Evolutionary conservation across 1,140 invertebrate genomes (phyloP).

Genomic region (Drosophila elegans): DNA sequence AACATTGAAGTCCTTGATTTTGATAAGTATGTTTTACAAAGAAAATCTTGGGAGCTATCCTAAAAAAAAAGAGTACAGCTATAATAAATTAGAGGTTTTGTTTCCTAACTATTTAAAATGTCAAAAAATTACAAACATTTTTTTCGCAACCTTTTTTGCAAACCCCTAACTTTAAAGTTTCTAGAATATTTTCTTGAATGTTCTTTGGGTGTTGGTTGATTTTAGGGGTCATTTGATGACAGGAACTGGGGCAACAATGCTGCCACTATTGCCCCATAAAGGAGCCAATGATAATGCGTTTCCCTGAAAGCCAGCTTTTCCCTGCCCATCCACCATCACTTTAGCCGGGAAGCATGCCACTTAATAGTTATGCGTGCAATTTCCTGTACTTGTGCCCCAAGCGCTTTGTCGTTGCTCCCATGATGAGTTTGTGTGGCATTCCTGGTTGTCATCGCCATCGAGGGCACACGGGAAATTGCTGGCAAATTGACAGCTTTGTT

Average conservation of each 20-base stretch:
- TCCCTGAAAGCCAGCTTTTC: background rate
- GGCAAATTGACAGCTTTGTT: conserved; percentile 80
- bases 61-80: no score
- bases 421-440: conserved; percentile 35
- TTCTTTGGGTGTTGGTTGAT: conserved; percentile 6
- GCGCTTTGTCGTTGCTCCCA: conserved; percentile 55
- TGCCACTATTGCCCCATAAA: conserved; percentile 33
- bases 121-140: background rate
- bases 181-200: conserved; percentile 7
- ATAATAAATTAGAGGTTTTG: no score
- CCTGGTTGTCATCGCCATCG: conserved; percentile 34
- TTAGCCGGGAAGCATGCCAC: conserved; percentile 56
- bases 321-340: background rate
- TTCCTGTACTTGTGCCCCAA: conserved; percentile 67
- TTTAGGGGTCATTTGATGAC: conserved; percentile 65
- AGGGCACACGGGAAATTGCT: conserved; percentile 61
- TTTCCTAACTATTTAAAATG: background rate
- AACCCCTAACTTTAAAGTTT: conserved; percentile 5
- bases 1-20: background rate
- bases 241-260: conserved; percentile 15
- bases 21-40: no score
- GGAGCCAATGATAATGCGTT: conserved; percentile 63
- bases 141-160: background rate
- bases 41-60: no score
- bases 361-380: conserved; percentile 83